A percentile compares a stretch with the other conserved stretches of the same genome.
phyloP scores from a whole-genome alignment of 2,113 vertebrate species.

The Nematolebias whitei region DNA sequence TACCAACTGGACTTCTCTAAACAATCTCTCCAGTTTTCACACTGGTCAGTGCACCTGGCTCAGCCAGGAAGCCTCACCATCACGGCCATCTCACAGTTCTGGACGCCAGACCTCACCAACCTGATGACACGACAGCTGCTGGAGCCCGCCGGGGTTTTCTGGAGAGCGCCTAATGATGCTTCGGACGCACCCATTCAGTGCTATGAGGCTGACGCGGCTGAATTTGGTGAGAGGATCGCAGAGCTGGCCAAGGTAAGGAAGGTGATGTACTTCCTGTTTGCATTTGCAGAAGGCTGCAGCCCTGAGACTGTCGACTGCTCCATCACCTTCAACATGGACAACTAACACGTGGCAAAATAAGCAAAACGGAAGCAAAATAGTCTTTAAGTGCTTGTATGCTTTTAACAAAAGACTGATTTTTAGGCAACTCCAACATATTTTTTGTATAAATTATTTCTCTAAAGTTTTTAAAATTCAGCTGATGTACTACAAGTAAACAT shows the following conservation, averaged over 20 bases:
- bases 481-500: background rate
- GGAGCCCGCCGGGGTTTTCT: slow-evolving; percentile 88
- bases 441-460: background rate
- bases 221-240: slow-evolving; percentile 90
- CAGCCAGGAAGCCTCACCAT: slow-evolving; percentile 81
- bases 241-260: slow-evolving; percentile 89
- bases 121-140: slow-evolving; percentile 93
- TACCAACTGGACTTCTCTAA: slow-evolving; percentile 88
- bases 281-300: slow-evolving; percentile 83
- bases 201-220: slow-evolving; percentile 87
- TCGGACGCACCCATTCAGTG: slow-evolving; percentile 60
- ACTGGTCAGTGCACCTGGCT: slow-evolving; percentile 82
- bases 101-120: slow-evolving; percentile 94
- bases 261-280: slow-evolving; percentile 94
- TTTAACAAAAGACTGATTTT: background rate
- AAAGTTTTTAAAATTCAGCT: background rate
- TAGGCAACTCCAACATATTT: background rate
- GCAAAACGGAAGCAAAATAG: background rate
- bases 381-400: background rate
- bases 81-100: slow-evolving; percentile 91
- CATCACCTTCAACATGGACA: slow-evolving; percentile 77
- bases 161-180: slow-evolving; percentile 71
- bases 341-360: background rate
- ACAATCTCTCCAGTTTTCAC: slow-evolving; percentile 81
- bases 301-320: slow-evolving; percentile 83